Evolutionary conservation across 2,113 vertebrate genomes (phyloP), one percentile per base, ranked within the genome.

Genomic region (Petroica traversi): DNA sequence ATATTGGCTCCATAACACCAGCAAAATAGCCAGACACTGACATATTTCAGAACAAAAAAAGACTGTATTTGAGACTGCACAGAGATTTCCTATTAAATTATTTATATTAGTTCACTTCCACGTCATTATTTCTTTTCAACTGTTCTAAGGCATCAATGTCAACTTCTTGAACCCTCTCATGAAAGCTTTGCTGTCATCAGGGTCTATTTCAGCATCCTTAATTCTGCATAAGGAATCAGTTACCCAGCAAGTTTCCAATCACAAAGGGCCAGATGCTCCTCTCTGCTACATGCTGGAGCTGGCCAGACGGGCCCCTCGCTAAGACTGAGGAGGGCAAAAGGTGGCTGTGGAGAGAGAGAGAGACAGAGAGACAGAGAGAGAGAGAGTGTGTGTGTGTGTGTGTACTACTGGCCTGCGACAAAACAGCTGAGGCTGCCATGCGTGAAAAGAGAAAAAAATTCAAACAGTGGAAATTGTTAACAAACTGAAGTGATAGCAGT

Each of bases 221-320:
- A 92, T 94, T 91, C 95, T 86, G 92, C 52, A 96, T 75, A 88
- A 94, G 78, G 88, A 96, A 82, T 97, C 72, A 75, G 86, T 95
- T 96, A 96, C 81, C 88, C 92, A 94, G 95, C 82, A 94, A 96
- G 92, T 94, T 95, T 95, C 86, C 88, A 97, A 83, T 96, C 95
- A 97, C 93, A 96, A 97, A 96, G 78, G 92, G 93, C 92, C 96
- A 97, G 93, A 97, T 97, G 96, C 95, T 97, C 94, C 82, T 75
- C 93, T 95, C 78, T 24, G 51, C 92, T 92, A 66, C 89, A 45
- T 11, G 72, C 79, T 92, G 78, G 78, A 96, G 90, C 88, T 85
- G 63, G 74, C 89, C 94, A 94, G 92, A 92, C 69, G 40, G 96
- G 90, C 94, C 94, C 88, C 96, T 97, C 78, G 52, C 79, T 71